Evolutionary conservation across 1,140 invertebrate genomes (phyloP).

Genomic region (Carposina sasakii): DNA sequence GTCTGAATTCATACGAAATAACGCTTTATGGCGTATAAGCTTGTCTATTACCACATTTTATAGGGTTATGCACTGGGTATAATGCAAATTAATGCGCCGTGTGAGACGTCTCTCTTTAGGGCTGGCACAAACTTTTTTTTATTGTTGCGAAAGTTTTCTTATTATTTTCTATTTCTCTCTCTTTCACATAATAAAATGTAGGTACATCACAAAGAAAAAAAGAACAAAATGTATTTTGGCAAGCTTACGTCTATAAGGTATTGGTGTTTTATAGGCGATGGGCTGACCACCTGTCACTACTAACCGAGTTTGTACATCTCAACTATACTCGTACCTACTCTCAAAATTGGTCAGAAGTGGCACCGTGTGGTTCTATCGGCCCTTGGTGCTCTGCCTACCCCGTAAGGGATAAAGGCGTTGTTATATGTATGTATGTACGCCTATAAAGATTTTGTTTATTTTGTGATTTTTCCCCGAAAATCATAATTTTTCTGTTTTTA

Average conservation of each 20-base stretch:
- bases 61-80: conserved; percentile 48
- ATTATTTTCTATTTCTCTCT: background rate
- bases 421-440: no score
- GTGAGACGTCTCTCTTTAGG: conserved; percentile 35
- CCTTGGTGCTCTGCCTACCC: no score
- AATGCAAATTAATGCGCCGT: conserved; percentile 52
- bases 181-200: background rate
- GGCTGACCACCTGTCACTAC: no score
- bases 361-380: no score
- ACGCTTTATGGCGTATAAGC: conserved; percentile 35
- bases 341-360: no score
- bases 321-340: no score
- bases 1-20: conserved; percentile 31
- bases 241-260: background rate
- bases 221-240: background rate
- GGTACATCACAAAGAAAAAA: no score
- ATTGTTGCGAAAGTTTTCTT: background rate
- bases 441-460: no score
- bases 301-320: no score
- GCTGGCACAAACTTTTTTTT: conserved; percentile 18
- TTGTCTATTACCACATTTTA: conserved; percentile 50
- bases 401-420: no score
- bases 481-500: no score
- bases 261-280: background rate
- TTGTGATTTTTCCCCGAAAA: no score